Percentiles rank a stretch among this genome's conserved stretches.
phyloP scores from a whole-genome alignment of 2,113 vertebrate genomes.

The Sinocyclocheilus rhinocerous region DNA sequence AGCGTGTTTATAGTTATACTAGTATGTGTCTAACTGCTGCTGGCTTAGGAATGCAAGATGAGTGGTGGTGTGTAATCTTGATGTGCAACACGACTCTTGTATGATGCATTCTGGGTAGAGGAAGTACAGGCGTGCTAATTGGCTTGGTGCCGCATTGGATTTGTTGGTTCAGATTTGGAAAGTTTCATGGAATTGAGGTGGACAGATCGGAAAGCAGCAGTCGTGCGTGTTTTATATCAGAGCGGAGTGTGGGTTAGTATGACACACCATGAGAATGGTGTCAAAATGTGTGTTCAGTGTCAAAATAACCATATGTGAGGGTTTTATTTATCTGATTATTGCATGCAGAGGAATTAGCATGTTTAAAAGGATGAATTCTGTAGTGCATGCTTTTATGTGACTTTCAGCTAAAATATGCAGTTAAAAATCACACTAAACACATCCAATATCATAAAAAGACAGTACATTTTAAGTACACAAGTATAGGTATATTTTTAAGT shows the following conservation, averaged over 20 bases:
- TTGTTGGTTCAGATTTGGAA: not conserved
- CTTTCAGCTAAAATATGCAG: not conserved
- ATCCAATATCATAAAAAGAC: too few species aligned
- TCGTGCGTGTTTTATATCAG: not conserved
- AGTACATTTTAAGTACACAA: too few species aligned
- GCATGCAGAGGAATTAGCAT: not conserved
- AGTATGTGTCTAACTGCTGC: constrained; percentile 14
- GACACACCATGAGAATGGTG: too few species aligned
- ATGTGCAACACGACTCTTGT: not conserved
- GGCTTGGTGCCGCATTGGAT: constrained; percentile 28
- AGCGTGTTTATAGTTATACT: constrained; percentile 3
- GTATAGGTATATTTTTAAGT: too few species aligned
- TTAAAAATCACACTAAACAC: too few species aligned
- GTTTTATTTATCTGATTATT: not conserved
- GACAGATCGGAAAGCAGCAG: not conserved
- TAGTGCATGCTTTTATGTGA: not conserved
- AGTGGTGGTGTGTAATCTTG: constrained; percentile 17
- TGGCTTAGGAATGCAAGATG: constrained; percentile 17
- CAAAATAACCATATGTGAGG: not conserved
- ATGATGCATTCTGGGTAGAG: constrained; percentile 13
- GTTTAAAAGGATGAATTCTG: not conserved
- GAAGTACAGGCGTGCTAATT: constrained; percentile 37
- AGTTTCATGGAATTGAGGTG: not conserved
- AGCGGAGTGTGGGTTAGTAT: not conserved
- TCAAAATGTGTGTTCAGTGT: not conserved